Evolutionary conservation across 2,797 vertebrate genomes (phyloP).

Genomic region (Arrhamphus sclerolepis): DNA sequence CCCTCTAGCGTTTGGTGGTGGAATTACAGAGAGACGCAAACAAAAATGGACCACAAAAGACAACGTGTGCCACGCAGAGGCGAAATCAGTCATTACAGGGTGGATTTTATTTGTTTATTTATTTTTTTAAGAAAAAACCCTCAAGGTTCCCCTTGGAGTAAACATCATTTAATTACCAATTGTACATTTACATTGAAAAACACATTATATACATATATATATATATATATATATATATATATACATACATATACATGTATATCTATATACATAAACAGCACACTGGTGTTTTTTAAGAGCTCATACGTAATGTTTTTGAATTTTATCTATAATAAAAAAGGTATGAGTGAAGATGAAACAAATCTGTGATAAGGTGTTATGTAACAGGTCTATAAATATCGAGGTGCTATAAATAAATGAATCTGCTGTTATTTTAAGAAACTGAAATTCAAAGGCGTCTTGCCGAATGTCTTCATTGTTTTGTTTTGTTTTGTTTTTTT

Average conservation of each 20-base stretch:
- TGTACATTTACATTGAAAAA: too few species aligned
- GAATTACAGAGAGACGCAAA: too few species aligned
- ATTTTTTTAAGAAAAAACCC: too few species aligned
- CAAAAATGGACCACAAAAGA: too few species aligned
- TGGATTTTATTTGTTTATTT: too few species aligned
- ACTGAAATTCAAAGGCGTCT: constrained; percentile 30
- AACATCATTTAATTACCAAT: too few species aligned
- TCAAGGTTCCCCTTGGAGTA: too few species aligned
- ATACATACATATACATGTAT: constrained; percentile 11
- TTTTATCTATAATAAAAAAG: constrained; percentile 38
- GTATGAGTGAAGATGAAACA: constrained; percentile 47
- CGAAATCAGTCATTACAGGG: too few species aligned
- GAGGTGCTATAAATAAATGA: constrained; percentile 60
- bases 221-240: too few species aligned
- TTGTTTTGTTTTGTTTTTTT: constrained; percentile 24
- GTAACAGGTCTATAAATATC: constrained; percentile 65
- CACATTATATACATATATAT: too few species aligned
- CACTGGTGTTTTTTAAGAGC: constrained; percentile 58
- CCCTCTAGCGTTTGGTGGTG: too few species aligned
- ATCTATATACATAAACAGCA: constrained; percentile 17
- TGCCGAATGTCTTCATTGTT: constrained; percentile 9
- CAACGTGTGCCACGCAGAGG: too few species aligned
- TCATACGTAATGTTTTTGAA: constrained; percentile 57
- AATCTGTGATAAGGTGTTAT: constrained; percentile 54
- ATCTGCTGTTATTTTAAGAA: constrained; percentile 28